phyloP scores from a whole-genome alignment of 1,140 invertebrate genomes.

The Heliothis subflexa region DNA sequence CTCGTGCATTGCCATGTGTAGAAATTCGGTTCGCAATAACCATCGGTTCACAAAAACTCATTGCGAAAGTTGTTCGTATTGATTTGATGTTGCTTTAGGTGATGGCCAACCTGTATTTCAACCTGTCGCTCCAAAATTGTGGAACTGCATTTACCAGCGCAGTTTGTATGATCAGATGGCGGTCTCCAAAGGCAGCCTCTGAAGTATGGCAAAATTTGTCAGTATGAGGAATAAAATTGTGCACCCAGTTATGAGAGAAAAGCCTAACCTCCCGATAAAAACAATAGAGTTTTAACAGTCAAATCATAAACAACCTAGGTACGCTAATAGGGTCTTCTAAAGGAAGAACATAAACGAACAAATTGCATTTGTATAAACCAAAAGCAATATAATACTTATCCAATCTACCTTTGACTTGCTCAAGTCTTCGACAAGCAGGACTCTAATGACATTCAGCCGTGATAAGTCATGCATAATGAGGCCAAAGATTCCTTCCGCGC shows the following conservation, averaged over 20 bases:
- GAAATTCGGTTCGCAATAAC: constrained; percentile 23
- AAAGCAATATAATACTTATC: too few relatives aligned
- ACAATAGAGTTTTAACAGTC: too few relatives aligned
- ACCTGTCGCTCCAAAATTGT: constrained; percentile 5
- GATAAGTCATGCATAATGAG: constrained; percentile 34
- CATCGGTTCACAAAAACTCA: constrained; percentile 14
- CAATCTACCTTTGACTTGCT: background rate
- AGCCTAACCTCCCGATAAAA: too few relatives aligned
- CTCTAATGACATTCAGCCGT: constrained; percentile 14
- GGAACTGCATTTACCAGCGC: background rate
- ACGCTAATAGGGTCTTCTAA: too few relatives aligned
- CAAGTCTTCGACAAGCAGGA: background rate
- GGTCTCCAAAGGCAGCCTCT: too few relatives aligned
- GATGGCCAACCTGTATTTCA: background rate
- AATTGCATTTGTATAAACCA: too few relatives aligned
- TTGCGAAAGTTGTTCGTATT: constrained; percentile 32
- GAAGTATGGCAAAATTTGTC: too few relatives aligned
- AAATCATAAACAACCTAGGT: too few relatives aligned
- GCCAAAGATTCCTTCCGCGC: constrained; percentile 30
- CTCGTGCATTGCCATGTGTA: constrained; percentile 35
- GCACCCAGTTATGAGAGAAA: too few relatives aligned
- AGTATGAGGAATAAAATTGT: too few relatives aligned
- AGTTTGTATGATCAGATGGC: too few relatives aligned
- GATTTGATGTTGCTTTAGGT: background rate
- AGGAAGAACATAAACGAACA: too few relatives aligned